Evolutionary conservation across 2,797 vertebrate genomes (phyloP).

Genomic region (Arrhamphus sclerolepis): DNA sequence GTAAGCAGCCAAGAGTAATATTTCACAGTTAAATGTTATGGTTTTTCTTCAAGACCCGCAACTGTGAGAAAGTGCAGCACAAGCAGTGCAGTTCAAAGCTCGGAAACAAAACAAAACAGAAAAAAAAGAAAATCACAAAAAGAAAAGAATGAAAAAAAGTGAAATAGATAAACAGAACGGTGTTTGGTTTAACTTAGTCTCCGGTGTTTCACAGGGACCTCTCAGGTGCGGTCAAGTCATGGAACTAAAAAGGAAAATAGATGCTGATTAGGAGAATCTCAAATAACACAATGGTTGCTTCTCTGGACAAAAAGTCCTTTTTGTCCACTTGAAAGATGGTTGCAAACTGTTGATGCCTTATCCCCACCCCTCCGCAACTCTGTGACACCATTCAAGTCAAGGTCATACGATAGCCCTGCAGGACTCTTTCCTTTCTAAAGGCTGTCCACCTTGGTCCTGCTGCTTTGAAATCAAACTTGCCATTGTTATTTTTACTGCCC

Average conservation of each 20-base stretch:
- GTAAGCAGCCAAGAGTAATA: conserved; percentile 71
- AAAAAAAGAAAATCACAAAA: too few species aligned
- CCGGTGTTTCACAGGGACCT: not conserved
- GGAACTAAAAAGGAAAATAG: conserved; percentile 17
- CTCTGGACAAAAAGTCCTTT: conserved; percentile 58
- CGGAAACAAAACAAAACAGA: too few species aligned
- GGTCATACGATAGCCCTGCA: conserved; percentile 77
- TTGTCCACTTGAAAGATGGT: conserved; percentile 68
- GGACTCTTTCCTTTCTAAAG: conserved; percentile 64
- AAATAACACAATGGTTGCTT: conserved; percentile 46
- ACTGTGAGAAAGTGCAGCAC: conserved; percentile 40
- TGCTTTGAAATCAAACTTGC: conserved; percentile 79
- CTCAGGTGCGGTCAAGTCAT: conserved; percentile 11
- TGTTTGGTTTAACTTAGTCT: not conserved
- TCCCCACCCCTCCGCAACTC: conserved; percentile 61
- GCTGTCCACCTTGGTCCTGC: conserved; percentile 71
- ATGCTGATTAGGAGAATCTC: conserved; percentile 42
- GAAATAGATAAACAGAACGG: not conserved
- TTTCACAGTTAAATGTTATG: conserved; percentile 31
- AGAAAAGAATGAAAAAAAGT: not conserved
- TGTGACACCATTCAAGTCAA: conserved; percentile 73
- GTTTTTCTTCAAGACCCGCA: conserved; percentile 35
- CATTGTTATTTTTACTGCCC: conserved; percentile 82
- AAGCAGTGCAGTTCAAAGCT: too few species aligned
- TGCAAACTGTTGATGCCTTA: conserved; percentile 58